Base-by-base conservation (phyloP, 2,113 vertebrate genomes). In the Pseudopipra pipra region DNA sequence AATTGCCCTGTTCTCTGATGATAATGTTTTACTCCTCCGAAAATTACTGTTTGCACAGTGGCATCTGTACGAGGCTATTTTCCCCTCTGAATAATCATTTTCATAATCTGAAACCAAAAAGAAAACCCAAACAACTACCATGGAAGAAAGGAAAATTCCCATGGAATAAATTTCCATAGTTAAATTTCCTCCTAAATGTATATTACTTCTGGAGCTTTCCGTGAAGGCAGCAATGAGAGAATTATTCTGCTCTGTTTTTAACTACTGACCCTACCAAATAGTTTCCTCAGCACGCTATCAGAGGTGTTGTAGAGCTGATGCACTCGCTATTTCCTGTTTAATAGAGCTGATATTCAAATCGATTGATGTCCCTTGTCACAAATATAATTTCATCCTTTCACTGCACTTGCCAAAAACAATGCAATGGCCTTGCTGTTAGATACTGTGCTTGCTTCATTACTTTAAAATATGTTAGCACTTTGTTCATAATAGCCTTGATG, bases 391-490 rank as follows among this genome's bases (percentile, higher is more conserved):
- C 84, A 88, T 79, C 76, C 71, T 90, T 67, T 75, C 71, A 22
- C 47, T 3, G 12, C 43, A 23, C 31, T 90, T 63, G 33, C 80
- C 58, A 54, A 49, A 76, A 85, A 59, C 43, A 94, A 81, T 49
- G 35, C 66, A 41, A 27, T 31, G 35, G 67, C 62, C 44, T 85
- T 2, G 0, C 80, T 85, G n/a, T 63, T 67, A 74, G 61, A 72
- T 43, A 62, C 25, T n/a, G 43, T 83, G 52, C 87, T 94, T 76
- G 84, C 39, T 83, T 95, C 84, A 89, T 90, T 92, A 63, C 80
- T 46, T 85, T 79, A 95, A 88, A 94, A 85, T 92, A 92, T 59
- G 47, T 66, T 94, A 79, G 46, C 56, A 63, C 37, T 94, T 92
- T 62, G 43, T 76, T 95, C 23, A 21, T 88, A 89, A 90, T 75